Percentiles rank a stretch among this genome's conserved stretches.
Conservation (phyloP, 23 tunicate species). For the Trididemnum miniatum region DNA sequence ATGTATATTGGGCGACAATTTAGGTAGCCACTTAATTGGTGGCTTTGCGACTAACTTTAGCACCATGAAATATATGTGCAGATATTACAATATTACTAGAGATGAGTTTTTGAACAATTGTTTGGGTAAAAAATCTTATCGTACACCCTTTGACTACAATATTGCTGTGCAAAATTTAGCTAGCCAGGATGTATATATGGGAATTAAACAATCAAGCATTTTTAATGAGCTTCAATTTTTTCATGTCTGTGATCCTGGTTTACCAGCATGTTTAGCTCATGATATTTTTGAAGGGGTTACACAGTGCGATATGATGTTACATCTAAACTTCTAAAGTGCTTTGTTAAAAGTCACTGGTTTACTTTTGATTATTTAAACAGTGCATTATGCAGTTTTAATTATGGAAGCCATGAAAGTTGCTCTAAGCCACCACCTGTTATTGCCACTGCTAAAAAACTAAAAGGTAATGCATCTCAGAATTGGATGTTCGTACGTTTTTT, state of each 20-base stretch:
- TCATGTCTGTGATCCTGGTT: conserved; percentile 30
- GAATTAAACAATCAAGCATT: conserved; percentile 9
- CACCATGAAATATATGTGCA: conserved; percentile 6
- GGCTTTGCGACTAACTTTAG: conserved; percentile 52
- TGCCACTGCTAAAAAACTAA: not conserved
- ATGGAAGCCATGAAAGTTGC: not conserved
- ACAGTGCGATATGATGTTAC: conserved; percentile 36
- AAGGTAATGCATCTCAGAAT: conserved; percentile 48
- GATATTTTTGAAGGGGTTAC: conserved; percentile 54
- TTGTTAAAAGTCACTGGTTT: not conserved
- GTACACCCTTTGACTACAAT: not conserved
- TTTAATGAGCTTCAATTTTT: conserved; percentile 15
- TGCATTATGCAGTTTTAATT: not conserved
- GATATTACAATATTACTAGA: conserved; percentile 20
- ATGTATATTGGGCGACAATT: conserved; percentile 11
- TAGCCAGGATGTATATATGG: not conserved
- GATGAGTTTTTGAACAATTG: not conserved
- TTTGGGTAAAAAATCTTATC: not conserved
- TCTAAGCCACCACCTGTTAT: not conserved
- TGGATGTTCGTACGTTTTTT: conserved; percentile 43
- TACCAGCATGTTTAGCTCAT: conserved; percentile 33
- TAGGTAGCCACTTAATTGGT: conserved; percentile 43
- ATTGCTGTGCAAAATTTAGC: not conserved
- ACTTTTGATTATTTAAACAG: not conserved
- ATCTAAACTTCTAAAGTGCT: conserved; percentile 13